These are phyloP conservation scores for Rotaria socialis DNA, from an alignment of 2,888 invertebrate genomes.

Conservation along the genomic window DNA sequence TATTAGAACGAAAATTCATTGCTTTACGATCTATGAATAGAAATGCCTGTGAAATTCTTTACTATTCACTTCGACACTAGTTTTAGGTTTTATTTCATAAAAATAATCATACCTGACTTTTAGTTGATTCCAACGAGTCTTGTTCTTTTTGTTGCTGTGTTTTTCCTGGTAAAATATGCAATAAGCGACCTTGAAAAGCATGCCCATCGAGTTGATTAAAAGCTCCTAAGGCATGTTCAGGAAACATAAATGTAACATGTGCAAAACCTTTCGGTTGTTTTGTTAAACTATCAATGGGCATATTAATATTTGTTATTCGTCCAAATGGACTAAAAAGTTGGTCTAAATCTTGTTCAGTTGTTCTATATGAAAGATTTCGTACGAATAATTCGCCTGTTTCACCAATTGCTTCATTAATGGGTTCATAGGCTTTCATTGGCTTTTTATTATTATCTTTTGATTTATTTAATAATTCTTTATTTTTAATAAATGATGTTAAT, in stretches of 20 bases:
- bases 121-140: neutral
- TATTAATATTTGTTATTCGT: constrained; percentile 72
- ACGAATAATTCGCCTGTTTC: constrained; percentile 83
- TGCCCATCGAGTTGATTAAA: constrained; percentile 83
- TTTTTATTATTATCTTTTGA: constrained; percentile 21
- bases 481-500: constrained; percentile 12
- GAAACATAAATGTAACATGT: constrained; percentile 82
- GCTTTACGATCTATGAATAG: too few species aligned
- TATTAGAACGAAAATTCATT: too few species aligned
- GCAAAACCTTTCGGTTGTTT: constrained; percentile 87
- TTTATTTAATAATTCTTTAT: constrained; percentile 6
- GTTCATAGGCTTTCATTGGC: constrained; percentile 48
- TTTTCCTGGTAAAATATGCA: constrained; percentile 86
- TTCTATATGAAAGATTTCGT: constrained; percentile 79
- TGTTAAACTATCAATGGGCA: constrained; percentile 78
- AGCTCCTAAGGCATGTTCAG: constrained; percentile 86
- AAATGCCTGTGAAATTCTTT: too few species aligned
- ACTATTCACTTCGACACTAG: too few species aligned
- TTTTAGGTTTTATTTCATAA: too few species aligned
- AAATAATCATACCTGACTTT: neutral
- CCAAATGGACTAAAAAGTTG: constrained; percentile 78
- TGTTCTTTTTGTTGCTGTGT: neutral
- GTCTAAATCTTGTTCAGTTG: constrained; percentile 78
- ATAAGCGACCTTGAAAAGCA: constrained; percentile 76
- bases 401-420: constrained; percentile 48